These are phyloP conservation scores for Hormiphora californensis DNA, from an alignment of 37 sponge, comb jelly and placozoan genomes.

Conservation along the genomic window DNA sequence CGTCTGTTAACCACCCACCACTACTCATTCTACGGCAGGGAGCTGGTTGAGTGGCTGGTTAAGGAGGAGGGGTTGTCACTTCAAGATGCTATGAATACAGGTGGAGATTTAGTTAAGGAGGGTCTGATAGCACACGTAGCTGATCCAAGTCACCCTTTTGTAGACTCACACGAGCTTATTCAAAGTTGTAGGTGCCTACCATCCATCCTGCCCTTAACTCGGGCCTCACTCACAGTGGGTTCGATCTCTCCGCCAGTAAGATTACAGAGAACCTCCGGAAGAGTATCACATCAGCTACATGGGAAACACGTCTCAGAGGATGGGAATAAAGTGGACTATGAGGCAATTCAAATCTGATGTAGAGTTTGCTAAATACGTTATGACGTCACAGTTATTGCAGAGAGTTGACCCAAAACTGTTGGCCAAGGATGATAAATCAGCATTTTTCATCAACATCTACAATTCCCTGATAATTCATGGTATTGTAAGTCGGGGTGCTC, in stretches of 20 bases:
- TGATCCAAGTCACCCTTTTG: constrained; percentile 17
- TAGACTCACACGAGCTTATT: background rate
- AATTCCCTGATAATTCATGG: constrained; percentile 94
- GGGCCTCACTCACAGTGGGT: background rate
- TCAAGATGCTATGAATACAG: constrained; percentile 10
- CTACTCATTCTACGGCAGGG: constrained; percentile 68
- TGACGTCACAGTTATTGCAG: constrained; percentile 81
- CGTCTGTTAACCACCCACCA: constrained; percentile 69
- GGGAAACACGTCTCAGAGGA: constrained; percentile 56
- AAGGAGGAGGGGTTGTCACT: constrained; percentile 51
- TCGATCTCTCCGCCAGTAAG: background rate
- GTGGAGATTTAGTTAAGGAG: background rate
- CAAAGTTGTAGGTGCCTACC: constrained; percentile 20
- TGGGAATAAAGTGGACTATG: constrained; percentile 68
- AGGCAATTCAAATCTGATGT: constrained; percentile 74
- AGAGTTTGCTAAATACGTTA: constrained; percentile 79
- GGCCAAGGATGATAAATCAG: constrained; percentile 67
- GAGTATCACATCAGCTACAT: background rate
- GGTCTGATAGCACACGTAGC: constrained; percentile 12
- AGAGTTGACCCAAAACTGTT: constrained; percentile 65
- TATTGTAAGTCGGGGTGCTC: constrained; percentile 83
- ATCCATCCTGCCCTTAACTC: background rate
- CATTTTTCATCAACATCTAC: constrained; percentile 94
- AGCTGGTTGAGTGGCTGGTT: constrained; percentile 78
- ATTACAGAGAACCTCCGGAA: constrained; percentile 21